These are phyloP conservation scores for Eurystomus glaucurus DNA, from an alignment of 2,797 vertebrate genomes.

Conservation along the genomic window DNA sequence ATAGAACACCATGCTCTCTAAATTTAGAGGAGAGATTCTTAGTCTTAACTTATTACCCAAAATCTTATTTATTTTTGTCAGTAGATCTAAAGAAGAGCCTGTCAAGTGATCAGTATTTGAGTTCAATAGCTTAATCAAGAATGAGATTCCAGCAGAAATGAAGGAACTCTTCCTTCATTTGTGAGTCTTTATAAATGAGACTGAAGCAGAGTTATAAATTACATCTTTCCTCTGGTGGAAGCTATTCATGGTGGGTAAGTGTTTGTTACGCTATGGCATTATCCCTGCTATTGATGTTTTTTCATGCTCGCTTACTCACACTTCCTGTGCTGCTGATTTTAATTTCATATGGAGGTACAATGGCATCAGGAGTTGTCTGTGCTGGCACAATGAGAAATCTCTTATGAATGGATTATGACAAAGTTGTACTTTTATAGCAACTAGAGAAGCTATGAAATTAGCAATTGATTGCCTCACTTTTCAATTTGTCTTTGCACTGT, in stretches of 20 bases:
- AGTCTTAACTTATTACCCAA: constrained; percentile 5
- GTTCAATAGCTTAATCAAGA: constrained; percentile 9
- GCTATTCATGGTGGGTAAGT: not conserved
- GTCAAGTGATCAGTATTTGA: not conserved
- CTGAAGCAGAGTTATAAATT: constrained; percentile 19
- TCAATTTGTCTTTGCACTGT: not conserved
- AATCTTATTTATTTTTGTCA: constrained; percentile 1
- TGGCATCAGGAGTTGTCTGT: not conserved
- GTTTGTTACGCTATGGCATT: not conserved
- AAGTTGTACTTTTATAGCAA: not conserved
- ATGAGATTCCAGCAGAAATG: not conserved
- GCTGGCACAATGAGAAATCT: not conserved
- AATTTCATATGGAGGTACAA: not conserved
- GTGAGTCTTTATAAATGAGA: not conserved
- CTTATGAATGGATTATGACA: constrained; percentile 13
- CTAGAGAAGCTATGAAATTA: constrained; percentile 16
- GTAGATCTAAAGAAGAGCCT: not conserved
- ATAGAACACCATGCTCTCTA: not conserved
- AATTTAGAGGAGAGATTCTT: not conserved
- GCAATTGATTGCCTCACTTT: constrained; percentile 12
- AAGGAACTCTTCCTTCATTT: constrained; percentile 1
- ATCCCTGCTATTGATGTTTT: not conserved
- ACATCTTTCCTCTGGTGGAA: not conserved
- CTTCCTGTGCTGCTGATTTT: constrained; percentile 33
- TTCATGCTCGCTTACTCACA: constrained; percentile 3